These are phyloP conservation scores for Archips xylosteana DNA, from an alignment of 2,888 invertebrate genomes.

Conservation along the genomic window DNA sequence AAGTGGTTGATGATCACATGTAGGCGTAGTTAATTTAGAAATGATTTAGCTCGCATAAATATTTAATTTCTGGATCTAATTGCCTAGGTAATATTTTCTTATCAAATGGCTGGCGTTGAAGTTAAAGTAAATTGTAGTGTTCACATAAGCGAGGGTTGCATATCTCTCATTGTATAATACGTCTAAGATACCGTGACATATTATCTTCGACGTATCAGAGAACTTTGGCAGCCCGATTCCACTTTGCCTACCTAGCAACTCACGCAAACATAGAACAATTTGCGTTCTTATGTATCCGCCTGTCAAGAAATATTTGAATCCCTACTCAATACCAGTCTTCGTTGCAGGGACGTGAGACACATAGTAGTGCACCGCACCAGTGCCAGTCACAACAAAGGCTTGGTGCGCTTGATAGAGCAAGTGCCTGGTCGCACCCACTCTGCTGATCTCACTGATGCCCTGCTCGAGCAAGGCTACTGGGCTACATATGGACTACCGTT, in stretches of 20 bases:
- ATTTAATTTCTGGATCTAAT: not conserved
- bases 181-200: not conserved
- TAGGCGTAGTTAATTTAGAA: not conserved
- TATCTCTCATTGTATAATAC: not conserved
- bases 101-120: too few species aligned
- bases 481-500: slow-evolving; percentile 88
- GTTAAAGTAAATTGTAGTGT: not conserved
- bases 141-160: not conserved
- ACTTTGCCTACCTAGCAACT: not conserved
- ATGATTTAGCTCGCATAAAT: not conserved
- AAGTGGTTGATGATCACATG: not conserved
- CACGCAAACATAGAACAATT: not conserved
- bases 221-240: too few species aligned
- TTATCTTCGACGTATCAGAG: too few species aligned
- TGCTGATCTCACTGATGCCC: slow-evolving; percentile 88
- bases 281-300: not conserved
- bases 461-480: slow-evolving; percentile 89
- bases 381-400: slow-evolving; percentile 69
- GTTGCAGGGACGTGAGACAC: slow-evolving; percentile 67
- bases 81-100: too few species aligned
- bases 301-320: not conserved
- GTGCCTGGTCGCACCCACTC: slow-evolving; percentile 87
- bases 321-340: not conserved
- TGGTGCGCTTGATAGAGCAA: slow-evolving; percentile 92
- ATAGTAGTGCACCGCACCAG: slow-evolving; percentile 71